phyloP scores from a whole-genome alignment of 2,113 vertebrate genomes.

The Glaucomys volans region DNA sequence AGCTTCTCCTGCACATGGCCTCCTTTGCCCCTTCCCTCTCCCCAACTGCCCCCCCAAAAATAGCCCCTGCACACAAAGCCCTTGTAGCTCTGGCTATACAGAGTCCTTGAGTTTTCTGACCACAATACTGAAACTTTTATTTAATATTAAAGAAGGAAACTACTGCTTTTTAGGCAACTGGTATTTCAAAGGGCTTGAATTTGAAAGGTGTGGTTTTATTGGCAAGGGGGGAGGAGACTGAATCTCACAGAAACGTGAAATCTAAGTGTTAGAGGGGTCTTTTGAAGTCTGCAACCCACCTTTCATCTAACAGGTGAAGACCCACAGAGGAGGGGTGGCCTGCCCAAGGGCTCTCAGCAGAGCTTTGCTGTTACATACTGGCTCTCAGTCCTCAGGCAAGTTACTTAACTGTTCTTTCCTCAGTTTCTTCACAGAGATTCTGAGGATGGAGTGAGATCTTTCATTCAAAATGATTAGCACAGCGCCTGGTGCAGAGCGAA shows the following conservation, averaged over 20 bases:
- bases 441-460: background rate
- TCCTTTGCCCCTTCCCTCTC: background rate
- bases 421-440: slow-evolving; percentile 5
- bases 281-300: background rate
- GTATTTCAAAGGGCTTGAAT: background rate
- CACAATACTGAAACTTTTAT: slow-evolving; percentile 11
- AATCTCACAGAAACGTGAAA: slow-evolving; percentile 42
- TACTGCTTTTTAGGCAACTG: background rate
- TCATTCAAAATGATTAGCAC: background rate
- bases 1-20: background rate
- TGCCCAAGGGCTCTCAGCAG: background rate
- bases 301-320: background rate
- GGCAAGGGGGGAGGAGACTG: background rate
- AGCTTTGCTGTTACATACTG: rapidly evolving
- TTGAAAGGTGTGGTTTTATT: background rate
- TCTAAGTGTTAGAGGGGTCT: background rate
- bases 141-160: slow-evolving; percentile 2
- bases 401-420: background rate
- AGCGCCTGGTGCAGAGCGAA: background rate
- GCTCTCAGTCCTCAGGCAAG: background rate
- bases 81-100: background rate
- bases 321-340: background rate
- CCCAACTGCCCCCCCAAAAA: too few relatives aligned
- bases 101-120: slow-evolving; percentile 28
- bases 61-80: background rate